Evolutionary conservation across 2,888 invertebrate species (phyloP).

Genomic region (Clostera curtula): DNA sequence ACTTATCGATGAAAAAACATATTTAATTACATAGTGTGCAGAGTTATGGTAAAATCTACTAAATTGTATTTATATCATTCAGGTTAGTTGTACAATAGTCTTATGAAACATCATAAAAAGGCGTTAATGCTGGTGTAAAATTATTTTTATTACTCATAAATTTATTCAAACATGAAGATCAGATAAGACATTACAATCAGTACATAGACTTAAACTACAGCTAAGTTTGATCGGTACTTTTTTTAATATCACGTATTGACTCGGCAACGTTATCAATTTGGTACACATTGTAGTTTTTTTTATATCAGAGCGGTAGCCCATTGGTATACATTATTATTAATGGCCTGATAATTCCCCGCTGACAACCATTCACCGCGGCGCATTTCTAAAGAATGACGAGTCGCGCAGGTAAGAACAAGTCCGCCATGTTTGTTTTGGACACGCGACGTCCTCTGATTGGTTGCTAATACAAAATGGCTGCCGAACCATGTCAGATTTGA

Average conservation of each 20-base stretch:
- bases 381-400: conserved; percentile 52
- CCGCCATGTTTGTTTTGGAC: conserved; percentile 54
- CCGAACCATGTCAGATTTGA: too few relatives aligned
- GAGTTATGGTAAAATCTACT: conserved; percentile 7
- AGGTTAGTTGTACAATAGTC: too few relatives aligned
- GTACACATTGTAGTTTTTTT: too few relatives aligned
- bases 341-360: too few relatives aligned
- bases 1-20: conserved; percentile 19
- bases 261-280: too few relatives aligned
- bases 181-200: neutral
- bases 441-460: conserved; percentile 52
- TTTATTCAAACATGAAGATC: neutral
- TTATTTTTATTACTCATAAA: neutral
- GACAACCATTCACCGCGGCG: conserved; percentile 31
- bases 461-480: conserved; percentile 54
- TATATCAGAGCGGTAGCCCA: too few relatives aligned
- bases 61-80: too few relatives aligned
- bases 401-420: conserved; percentile 30
- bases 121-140: neutral
- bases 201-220: neutral
- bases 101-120: neutral
- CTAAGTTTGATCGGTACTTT: too few relatives aligned
- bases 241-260: too few relatives aligned
- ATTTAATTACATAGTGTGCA: conserved; percentile 16
- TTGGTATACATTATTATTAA: neutral